These are phyloP conservation scores for Hedya salicella DNA, from an alignment of 2,888 invertebrate species.

Conservation along the genomic window DNA sequence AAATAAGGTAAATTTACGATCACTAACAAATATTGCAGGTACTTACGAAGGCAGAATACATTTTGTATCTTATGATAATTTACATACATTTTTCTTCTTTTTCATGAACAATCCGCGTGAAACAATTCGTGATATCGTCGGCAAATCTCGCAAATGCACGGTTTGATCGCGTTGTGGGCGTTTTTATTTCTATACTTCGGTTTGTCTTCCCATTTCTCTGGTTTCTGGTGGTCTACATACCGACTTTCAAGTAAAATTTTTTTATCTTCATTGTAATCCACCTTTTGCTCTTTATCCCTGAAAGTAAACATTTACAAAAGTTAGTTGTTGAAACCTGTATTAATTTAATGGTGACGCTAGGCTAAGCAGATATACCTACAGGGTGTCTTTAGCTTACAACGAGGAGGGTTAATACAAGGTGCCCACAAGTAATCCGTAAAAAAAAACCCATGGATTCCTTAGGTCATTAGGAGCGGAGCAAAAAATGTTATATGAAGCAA, in stretches of 20 bases:
- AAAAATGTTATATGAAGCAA: too few relatives aligned
- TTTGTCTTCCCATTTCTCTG: slow-evolving; percentile 27
- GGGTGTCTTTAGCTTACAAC: too few relatives aligned
- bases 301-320: too few relatives aligned
- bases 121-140: slow-evolving; percentile 74
- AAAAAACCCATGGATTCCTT: too few relatives aligned
- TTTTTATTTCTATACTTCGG: slow-evolving; percentile 43
- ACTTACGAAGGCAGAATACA: slow-evolving; percentile 30
- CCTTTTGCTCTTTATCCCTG: slow-evolving; percentile 45
- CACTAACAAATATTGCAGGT: slow-evolving; percentile 50
- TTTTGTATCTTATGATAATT: slow-evolving; percentile 11
- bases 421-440: too few relatives aligned
- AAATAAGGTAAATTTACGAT: slow-evolving; percentile 47
- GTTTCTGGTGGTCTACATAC: slow-evolving; percentile 59
- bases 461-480: too few relatives aligned
- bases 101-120: slow-evolving; percentile 50
- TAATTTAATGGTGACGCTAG: too few relatives aligned
- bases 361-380: too few relatives aligned
- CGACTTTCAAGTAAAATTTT: slow-evolving; percentile 68
- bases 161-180: slow-evolving; percentile 48
- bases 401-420: too few relatives aligned
- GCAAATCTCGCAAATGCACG: slow-evolving; percentile 77
- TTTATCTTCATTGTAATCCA: slow-evolving; percentile 51
- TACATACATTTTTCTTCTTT: slow-evolving; percentile 4
- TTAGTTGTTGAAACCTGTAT: too few relatives aligned